These are phyloP conservation scores for Pachycephala philippinensis DNA, from an alignment of 2,113 vertebrate species.

Conservation along the genomic window DNA sequence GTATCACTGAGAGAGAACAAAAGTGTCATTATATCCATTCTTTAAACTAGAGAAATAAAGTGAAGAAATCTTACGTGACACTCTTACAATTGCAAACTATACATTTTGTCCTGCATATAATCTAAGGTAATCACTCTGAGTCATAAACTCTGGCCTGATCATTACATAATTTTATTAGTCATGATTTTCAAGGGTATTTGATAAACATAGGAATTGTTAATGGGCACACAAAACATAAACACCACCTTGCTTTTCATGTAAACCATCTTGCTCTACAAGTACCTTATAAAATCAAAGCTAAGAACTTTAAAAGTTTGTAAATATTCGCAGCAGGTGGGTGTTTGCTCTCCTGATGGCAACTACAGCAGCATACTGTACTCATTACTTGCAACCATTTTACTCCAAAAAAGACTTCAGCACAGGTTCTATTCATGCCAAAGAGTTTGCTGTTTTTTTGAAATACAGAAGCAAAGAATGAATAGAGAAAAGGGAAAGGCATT, in stretches of 20 bases:
- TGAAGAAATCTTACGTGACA: neutral
- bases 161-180: neutral
- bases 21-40: neutral
- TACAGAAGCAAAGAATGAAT: neutral
- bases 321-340: neutral
- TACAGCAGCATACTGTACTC: neutral
- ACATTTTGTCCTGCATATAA: neutral
- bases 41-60: neutral
- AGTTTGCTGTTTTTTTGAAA: neutral
- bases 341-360: neutral
- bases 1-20: neutral
- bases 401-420: neutral
- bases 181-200: neutral
- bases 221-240: neutral
- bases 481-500: neutral
- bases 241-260: neutral
- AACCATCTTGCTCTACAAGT: neutral
- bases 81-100: neutral
- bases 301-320: neutral
- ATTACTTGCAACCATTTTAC: neutral
- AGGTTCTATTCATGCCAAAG: neutral
- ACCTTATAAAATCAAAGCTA: neutral
- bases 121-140: neutral
- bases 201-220: neutral
- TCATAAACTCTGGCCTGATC: neutral